A percentile compares a stretch with the other conserved stretches of the same genome.
Conservation (phyloP, 2,888 invertebrate genomes). For the Phalangium opilio region DNA sequence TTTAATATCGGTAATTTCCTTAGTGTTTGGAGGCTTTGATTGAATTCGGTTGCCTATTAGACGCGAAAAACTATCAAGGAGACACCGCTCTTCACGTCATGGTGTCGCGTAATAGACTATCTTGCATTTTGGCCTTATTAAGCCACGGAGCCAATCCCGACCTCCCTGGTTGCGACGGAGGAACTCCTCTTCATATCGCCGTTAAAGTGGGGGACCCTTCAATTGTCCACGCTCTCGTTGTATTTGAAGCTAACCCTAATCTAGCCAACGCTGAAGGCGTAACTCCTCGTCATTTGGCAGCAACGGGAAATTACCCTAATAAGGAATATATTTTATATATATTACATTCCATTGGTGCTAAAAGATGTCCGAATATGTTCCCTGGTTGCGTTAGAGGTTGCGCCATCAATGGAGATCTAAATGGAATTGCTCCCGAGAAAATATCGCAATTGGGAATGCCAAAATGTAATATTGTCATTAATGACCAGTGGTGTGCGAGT, state of each 20-base stretch:
- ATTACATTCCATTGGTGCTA: constrained; percentile 71
- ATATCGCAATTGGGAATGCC: too few species aligned
- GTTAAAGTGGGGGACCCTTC: constrained; percentile 33
- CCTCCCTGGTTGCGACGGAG: constrained; percentile 59
- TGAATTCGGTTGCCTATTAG: constrained; percentile 66
- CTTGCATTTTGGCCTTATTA: constrained; percentile 1
- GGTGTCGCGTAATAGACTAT: constrained; percentile 18
- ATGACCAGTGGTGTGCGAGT: too few species aligned
- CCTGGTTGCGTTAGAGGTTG: constrained; percentile 56
- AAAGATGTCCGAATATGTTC: constrained; percentile 33
- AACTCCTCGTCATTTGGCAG: constrained; percentile 58
- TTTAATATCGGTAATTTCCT: not conserved
- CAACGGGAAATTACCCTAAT: constrained; percentile 17
- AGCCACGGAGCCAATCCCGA: constrained; percentile 60
- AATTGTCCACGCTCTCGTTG: constrained; percentile 52
- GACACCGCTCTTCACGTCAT: constrained; percentile 71
- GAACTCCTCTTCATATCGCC: constrained; percentile 73
- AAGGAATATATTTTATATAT: constrained; percentile 56
- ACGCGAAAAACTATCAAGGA: constrained; percentile 65
- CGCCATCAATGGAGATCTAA: constrained; percentile 46
- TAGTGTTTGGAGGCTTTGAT: constrained; percentile 39
- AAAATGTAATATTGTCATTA: too few species aligned
- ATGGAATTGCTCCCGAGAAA: constrained; percentile 39
- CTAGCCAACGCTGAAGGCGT: constrained; percentile 47
- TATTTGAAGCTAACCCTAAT: constrained; percentile 72